Evolutionary conservation across 2,888 invertebrate species (phyloP).

Genomic region (Hydroisotoma schaefferi): DNA sequence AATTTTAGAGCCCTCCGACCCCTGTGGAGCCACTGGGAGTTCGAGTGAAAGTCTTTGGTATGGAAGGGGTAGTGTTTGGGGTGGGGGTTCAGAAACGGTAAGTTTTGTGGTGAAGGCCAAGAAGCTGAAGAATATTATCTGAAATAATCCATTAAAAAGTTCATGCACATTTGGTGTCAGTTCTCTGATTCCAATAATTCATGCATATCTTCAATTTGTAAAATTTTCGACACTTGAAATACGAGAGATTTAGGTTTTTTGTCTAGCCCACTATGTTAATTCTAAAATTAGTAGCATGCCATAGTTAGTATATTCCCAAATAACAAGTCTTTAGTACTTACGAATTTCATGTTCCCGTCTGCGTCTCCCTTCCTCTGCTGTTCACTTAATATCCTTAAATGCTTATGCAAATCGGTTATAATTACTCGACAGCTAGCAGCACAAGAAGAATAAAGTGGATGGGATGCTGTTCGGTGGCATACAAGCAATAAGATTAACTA

Average conservation of each 20-base stretch:
- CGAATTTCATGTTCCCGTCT: neutral
- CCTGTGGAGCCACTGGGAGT: neutral
- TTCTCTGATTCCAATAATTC: too few species aligned
- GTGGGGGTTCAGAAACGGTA: slow-evolving; percentile 6
- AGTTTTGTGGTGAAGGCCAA: neutral
- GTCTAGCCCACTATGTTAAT: too few species aligned
- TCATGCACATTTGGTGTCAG: neutral
- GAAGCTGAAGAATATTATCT: neutral
- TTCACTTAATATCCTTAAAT: too few species aligned
- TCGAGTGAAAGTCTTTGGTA: neutral
- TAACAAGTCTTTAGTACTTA: neutral
- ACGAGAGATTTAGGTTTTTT: too few species aligned
- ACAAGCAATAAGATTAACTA: neutral
- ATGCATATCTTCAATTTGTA: too few species aligned
- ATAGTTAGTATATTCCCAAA: neutral
- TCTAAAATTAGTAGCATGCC: neutral
- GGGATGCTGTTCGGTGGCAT: too few species aligned
- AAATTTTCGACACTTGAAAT: too few species aligned
- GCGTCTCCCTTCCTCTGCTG: too few species aligned
- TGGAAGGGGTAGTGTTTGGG: neutral
- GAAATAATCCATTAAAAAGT: neutral
- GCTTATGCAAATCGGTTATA: too few species aligned
- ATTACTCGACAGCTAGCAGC: too few species aligned
- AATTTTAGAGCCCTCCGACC: slow-evolving; percentile 3
- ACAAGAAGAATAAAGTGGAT: too few species aligned